Evolutionary conservation across 2,888 invertebrate genomes (phyloP), one percentile per base, ranked within the genome.

Genomic region (Ditula angustiorana): DNA sequence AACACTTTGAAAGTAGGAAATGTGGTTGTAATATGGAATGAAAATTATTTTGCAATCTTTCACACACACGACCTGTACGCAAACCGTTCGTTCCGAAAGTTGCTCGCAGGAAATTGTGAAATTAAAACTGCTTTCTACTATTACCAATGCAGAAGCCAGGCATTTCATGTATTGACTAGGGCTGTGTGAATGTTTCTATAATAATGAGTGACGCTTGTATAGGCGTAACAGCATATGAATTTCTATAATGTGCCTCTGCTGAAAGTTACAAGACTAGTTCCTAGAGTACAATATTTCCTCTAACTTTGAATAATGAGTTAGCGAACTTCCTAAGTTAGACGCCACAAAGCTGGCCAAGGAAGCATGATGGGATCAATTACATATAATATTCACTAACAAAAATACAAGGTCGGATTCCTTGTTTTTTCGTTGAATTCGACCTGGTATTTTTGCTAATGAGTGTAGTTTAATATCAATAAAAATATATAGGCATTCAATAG

Each of bases 141-240:
- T 21, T 47, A n/a, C 24, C n/a, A 11, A 26, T 30, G 23, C 44
- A n/a, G 11, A n/a, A 49, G 35, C 5, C 3, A 13, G 11, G 53
- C 68, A 19, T 41, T 41, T 62, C 58, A 69, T 19, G 10, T 41
- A 41, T 19, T 19, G 19, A 41, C 10, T 19, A 19, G 41, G 41
- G n/a, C 10, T 3, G 19, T 7, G 3, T 19, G 41, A 41, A 19
- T 8, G 19, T 41, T 41, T 41, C 19, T 19, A 41, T 30, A 1
- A 19, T 8, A 5, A 41, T 19, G 41, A 13, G n/a, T n/a, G n/a
- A n/a, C n/a, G 16, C 4, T 33, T n/a, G n/a, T 33, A 5, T n/a
- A n/a, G 2, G 33, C 5, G 5, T n/a, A 33, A 41, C 41, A 3
- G 2, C 10, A 3, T 16, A 37, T 37, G 16, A 10, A 3, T 41